Conservation (phyloP, 2,797 vertebrate genomes). For the Staurois parvus region DNA sequence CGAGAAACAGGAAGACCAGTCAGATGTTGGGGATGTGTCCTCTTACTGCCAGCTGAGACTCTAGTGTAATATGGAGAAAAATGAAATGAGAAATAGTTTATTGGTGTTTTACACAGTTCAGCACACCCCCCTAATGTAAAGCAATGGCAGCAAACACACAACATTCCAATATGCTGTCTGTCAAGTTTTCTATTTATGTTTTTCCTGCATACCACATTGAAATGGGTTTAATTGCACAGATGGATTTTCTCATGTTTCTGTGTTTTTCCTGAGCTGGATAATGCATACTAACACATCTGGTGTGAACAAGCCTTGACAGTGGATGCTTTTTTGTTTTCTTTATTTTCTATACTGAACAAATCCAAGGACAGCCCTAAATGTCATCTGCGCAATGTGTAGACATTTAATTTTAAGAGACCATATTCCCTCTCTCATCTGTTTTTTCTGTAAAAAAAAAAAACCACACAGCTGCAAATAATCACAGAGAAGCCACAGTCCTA, state of each 20-base stretch:
- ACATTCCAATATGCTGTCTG: not conserved
- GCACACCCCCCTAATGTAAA: not conserved
- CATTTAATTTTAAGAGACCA: no score
- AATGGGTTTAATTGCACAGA: not conserved
- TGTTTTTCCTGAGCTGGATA: not conserved
- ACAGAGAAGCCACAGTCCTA: no score
- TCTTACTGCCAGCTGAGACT: not conserved
- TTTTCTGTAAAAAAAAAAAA: no score
- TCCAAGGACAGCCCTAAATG: not conserved
- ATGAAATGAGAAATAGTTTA: not conserved
- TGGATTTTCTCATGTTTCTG: not conserved
- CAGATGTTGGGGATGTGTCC: not conserved
- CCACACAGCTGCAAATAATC: no score
- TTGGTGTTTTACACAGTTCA: not conserved
- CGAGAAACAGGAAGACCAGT: not conserved
- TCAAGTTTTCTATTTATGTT: not conserved
- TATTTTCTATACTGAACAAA: not conserved
- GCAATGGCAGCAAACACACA: not conserved
- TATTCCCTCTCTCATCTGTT: no score
- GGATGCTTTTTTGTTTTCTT: not conserved
- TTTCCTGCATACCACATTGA: not conserved
- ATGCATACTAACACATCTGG: not conserved
- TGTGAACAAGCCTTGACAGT: not conserved
- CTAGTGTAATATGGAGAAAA: not conserved
- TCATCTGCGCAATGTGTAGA: not conserved